Percentiles rank a stretch among this genome's conserved stretches.
Conservation (phyloP, 2,888 invertebrate genomes). For the Mystacides longicornis region DNA sequence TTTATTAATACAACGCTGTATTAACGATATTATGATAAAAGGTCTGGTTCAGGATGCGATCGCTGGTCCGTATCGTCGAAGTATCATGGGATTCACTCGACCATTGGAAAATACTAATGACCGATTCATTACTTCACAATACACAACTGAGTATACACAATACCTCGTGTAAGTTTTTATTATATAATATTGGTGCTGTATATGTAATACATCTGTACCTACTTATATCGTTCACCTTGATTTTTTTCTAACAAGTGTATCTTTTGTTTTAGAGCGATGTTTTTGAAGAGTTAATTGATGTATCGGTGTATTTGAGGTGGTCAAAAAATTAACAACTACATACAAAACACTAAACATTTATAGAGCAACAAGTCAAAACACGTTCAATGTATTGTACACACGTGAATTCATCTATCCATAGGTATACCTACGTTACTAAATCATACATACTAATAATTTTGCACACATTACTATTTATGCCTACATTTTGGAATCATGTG, state of each 20-base stretch:
- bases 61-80: neutral
- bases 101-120: constrained; percentile 17
- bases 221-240: neutral
- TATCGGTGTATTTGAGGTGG: neutral
- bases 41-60: neutral
- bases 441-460: too few relatives aligned
- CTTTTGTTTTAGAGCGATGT: neutral
- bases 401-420: too few relatives aligned
- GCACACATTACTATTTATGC: too few relatives aligned
- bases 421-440: too few relatives aligned
- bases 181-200: neutral
- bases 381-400: too few relatives aligned
- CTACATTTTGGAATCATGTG: too few relatives aligned
- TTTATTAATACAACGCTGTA: neutral
- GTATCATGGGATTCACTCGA: constrained; percentile 10
- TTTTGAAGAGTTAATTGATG: neutral
- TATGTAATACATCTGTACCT: too few relatives aligned
- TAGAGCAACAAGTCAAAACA: too few relatives aligned
- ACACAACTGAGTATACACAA: neutral
- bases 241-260: neutral
- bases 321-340: too few relatives aligned
- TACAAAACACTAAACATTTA: too few relatives aligned
- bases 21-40: neutral
- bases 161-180: neutral
- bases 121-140: constrained; percentile 14